Evolutionary conservation across 2,888 invertebrate species (phyloP).

Genomic region (Cheilosia urbana): DNA sequence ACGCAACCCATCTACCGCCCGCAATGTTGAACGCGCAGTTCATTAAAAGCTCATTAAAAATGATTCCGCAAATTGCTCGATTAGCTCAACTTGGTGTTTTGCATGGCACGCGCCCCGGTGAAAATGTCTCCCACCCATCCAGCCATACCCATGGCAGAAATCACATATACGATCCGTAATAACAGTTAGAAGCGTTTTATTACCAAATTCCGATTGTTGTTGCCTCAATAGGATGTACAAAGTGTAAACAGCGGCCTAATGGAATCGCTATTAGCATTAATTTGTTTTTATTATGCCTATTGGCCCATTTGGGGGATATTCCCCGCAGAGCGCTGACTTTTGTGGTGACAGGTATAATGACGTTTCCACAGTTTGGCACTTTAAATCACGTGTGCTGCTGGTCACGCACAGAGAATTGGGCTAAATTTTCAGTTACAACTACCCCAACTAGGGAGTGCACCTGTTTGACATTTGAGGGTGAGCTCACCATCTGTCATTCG

Average conservation of each 20-base stretch:
- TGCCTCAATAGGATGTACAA: no score
- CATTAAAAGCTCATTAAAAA: slow-evolving; percentile 30
- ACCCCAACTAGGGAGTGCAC: neutral
- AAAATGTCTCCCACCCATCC: neutral
- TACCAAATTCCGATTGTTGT: slow-evolving; percentile 28
- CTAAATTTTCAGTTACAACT: no score
- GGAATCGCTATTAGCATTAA: neutral
- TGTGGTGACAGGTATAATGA: slow-evolving; percentile 3
- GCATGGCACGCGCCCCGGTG: slow-evolving; percentile 6
- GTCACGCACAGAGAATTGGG: no score
- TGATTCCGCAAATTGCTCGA: slow-evolving; percentile 21
- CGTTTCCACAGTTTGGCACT: neutral
- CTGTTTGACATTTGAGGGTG: neutral
- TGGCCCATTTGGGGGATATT: neutral
- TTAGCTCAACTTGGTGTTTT: slow-evolving; percentile 7
- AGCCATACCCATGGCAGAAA: neutral
- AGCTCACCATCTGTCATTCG: slow-evolving; percentile 2
- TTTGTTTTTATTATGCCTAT: slow-evolving; percentile 6
- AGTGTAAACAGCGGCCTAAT: slow-evolving; percentile 16
- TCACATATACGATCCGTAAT: neutral
- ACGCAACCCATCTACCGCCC: neutral
- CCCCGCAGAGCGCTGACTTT: no score
- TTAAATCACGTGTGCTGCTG: neutral
- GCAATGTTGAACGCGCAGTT: neutral
- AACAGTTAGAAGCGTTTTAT: slow-evolving; percentile 11